These are phyloP conservation scores for Fragum sueziense DNA, from an alignment of 2,888 invertebrate species.

Conservation along the genomic window DNA sequence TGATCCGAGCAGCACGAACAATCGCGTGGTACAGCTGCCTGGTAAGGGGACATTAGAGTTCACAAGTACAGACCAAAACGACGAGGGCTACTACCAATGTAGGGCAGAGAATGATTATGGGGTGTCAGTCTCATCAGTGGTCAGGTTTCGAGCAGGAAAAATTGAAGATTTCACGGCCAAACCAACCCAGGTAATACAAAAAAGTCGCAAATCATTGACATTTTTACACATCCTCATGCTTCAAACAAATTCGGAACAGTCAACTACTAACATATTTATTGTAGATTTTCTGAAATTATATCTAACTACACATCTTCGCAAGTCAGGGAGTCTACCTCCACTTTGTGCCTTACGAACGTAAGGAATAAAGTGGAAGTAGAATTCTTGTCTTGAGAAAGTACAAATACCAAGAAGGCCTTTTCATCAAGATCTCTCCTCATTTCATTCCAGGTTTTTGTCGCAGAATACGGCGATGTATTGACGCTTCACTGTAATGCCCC, in stretches of 20 bases:
- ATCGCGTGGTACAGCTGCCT: slow-evolving; percentile 96
- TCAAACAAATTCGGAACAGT: too few species aligned
- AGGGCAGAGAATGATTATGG: slow-evolving; percentile 97
- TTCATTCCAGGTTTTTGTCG: background rate
- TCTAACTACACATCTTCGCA: too few species aligned
- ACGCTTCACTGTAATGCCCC: background rate
- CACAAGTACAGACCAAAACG: slow-evolving; percentile 93
- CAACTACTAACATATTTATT: too few species aligned
- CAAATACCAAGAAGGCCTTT: too few species aligned
- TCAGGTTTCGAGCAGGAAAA: slow-evolving; percentile 73
- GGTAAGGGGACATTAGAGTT: slow-evolving; percentile 94
- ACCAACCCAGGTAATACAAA: background rate
- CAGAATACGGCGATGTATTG: background rate
- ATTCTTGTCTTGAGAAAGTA: too few species aligned
- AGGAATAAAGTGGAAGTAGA: too few species aligned
- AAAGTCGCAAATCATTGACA: too few species aligned
- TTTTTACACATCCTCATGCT: too few species aligned
- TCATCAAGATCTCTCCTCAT: too few species aligned
- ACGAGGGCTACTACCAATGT: slow-evolving; percentile 97
- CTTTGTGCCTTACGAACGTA: too few species aligned
- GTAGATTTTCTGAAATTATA: too few species aligned
- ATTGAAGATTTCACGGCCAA: slow-evolving; percentile 82
- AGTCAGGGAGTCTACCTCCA: too few species aligned
- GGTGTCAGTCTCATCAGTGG: slow-evolving; percentile 90
- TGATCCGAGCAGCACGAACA: slow-evolving; percentile 96